Base-by-base conservation (phyloP, 1,140 invertebrate genomes). In the Macrosteles quadrilineatus region DNA sequence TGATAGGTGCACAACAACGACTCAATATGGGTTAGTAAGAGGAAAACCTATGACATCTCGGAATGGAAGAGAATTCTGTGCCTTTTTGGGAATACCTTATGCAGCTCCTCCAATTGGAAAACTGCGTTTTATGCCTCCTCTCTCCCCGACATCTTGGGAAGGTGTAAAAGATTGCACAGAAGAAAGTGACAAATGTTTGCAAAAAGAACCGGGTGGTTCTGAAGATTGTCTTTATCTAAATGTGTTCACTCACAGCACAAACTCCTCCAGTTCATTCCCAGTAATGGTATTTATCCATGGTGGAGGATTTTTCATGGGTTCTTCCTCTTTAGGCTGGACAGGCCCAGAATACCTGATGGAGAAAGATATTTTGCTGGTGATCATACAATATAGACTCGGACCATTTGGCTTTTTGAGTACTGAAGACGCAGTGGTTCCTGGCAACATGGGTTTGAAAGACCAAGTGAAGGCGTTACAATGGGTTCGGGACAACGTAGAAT, bases 161-260 rank as follows among this genome's bases (percentile, higher is more conserved):
- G 82, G 79, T 29, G 72, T 81, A 6, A 79, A 78, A 73, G 79
- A 83, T 76, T 81, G 76, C 0, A 80, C 79, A 17, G 78, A 77
- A 69, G 73, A 81, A 45, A 78, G 80, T 36, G 80, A 80, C 23
- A 75, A 78, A 32, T 83, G 81, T 69, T 72, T 78, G 9, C 82
- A 84, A 72, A 75, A 3, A 6, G 40, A 68, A 2, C 2, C 9
- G 55, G 25, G 23, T 27, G 74, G 80, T 2, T 82, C 81, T 55
- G 91, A 93, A 76, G 89, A 93, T 76, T 92, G 90, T 75, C 80
- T 93, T 4, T 80, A 83, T 0, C 73, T 91, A 12, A 90, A 90
- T 75, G 83, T 90, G 23, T 90, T 88, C 75, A 85, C 50, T 19
- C 67, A 47, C 47, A 21, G 25, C n/a, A 47, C 25, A 17, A 21